Percentiles rank a stretch among this genome's conserved stretches.
Evolutionary conservation across 2,797 vertebrate species (phyloP).

Genomic region (Tragopan temminckii): DNA sequence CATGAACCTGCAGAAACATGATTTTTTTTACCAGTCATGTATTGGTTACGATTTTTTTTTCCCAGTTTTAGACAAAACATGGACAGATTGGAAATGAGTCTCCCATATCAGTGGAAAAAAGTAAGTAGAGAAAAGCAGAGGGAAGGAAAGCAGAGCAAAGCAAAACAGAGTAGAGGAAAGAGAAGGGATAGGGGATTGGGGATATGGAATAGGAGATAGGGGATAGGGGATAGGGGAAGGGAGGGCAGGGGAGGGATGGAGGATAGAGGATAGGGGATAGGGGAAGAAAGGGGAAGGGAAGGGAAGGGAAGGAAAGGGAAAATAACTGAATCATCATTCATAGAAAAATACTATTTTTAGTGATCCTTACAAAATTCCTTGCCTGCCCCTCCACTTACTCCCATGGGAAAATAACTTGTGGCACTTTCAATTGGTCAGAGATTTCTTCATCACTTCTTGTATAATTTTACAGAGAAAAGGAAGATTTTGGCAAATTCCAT

Average conservation of each 20-base stretch:
- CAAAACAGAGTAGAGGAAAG: too few species aligned
- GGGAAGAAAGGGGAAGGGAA: too few species aligned
- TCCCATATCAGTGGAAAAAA: not conserved
- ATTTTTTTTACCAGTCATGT: not conserved
- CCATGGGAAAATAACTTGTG: constrained; percentile 16
- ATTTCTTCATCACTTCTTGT: not conserved
- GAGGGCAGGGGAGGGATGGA: too few species aligned
- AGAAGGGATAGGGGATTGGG: too few species aligned
- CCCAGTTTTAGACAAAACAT: not conserved
- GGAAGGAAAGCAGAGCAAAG: accelerated
- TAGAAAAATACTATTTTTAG: not conserved
- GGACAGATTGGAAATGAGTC: not conserved
- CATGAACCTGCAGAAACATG: not conserved
- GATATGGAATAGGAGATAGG: too few species aligned
- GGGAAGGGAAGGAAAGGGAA: not conserved
- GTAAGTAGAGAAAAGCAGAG: too few species aligned
- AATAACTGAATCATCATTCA: not conserved
- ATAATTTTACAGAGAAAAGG: not conserved
- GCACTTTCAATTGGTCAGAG: not conserved
- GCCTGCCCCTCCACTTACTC: not conserved
- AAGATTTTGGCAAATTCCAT: not conserved
- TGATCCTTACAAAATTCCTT: not conserved
- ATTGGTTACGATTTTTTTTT: not conserved
- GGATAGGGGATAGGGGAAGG: too few species aligned
- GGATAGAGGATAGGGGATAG: too few species aligned